phyloP scores from a whole-genome alignment of 1,140 invertebrate species.

The Cyclina sinensis region DNA sequence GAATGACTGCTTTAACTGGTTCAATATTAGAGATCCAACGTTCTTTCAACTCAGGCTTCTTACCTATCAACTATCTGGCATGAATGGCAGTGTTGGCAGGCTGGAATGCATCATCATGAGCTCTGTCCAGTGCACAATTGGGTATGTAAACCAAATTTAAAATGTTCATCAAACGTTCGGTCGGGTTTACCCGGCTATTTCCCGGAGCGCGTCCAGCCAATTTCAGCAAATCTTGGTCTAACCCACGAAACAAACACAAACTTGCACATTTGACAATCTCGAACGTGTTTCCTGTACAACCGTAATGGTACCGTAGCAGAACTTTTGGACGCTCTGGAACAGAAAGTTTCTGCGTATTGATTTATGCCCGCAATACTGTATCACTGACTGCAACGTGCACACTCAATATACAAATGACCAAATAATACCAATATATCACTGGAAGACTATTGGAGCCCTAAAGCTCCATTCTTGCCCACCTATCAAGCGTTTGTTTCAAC shows the following conservation, averaged over 20 bases:
- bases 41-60: conserved; percentile 36
- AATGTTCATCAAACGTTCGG: too few relatives aligned
- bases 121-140: conserved; percentile 48
- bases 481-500: too few relatives aligned
- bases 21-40: conserved; percentile 37
- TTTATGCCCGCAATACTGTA: conserved; percentile 54
- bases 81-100: conserved; percentile 19
- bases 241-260: conserved; percentile 49
- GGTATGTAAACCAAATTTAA: conserved; percentile 69
- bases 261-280: conserved; percentile 45
- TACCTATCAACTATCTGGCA: conserved; percentile 28
- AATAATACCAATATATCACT: too few relatives aligned
- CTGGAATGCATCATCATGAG: conserved; percentile 50
- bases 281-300: conserved; percentile 62
- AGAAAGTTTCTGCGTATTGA: conserved; percentile 11
- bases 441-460: too few relatives aligned
- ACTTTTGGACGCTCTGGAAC: conserved; percentile 16
- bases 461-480: too few relatives aligned
- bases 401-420: conserved; percentile 47
- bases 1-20: conserved; percentile 34
- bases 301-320: conserved; percentile 60
- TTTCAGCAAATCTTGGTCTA: conserved; percentile 56
- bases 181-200: conserved; percentile 59
- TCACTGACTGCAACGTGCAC: conserved; percentile 55
- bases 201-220: conserved; percentile 61